A percentile compares a stretch with the other conserved stretches of the same genome.
Conservation (phyloP, 2,888 invertebrate species). For the Colletes collaris region DNA sequence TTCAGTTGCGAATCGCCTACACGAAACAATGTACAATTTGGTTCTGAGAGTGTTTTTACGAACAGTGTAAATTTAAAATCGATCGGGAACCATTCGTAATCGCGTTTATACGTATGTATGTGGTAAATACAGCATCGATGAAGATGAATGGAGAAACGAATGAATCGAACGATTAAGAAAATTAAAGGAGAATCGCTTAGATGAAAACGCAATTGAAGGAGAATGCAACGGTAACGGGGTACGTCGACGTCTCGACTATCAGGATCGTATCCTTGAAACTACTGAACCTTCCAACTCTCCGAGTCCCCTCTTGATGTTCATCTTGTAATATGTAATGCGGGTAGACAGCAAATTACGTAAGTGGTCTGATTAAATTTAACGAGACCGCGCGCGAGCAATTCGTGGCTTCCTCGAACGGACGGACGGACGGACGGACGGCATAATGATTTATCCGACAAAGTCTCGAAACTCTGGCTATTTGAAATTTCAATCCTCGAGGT, state of each 20-base stretch:
- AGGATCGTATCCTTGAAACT: conserved; percentile 15
- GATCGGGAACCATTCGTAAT: too few species aligned
- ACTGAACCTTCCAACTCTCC: neutral
- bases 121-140: too few species aligned
- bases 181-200: too few species aligned
- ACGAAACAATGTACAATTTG: conserved; percentile 29
- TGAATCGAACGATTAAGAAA: too few species aligned
- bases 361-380: conserved; percentile 30
- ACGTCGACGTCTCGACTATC: conserved; percentile 2
- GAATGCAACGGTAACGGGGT: neutral
- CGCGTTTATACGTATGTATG: too few species aligned
- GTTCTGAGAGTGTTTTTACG: too few species aligned
- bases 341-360: conserved; percentile 41
- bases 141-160: too few species aligned
- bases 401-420: neutral
- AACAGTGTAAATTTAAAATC: too few species aligned
- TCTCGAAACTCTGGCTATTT: too few species aligned
- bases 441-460: conserved; percentile 4
- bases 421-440: conserved; percentile 8
- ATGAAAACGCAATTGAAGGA: too few species aligned
- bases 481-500: too few species aligned
- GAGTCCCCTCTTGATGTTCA: conserved; percentile 14
- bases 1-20: conserved; percentile 33
- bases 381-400: conserved; percentile 28
- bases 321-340: conserved; percentile 35